These are phyloP conservation scores for Microcebus tavaratra DNA, from an alignment of 2,113 vertebrate species.

Conservation along the genomic window DNA sequence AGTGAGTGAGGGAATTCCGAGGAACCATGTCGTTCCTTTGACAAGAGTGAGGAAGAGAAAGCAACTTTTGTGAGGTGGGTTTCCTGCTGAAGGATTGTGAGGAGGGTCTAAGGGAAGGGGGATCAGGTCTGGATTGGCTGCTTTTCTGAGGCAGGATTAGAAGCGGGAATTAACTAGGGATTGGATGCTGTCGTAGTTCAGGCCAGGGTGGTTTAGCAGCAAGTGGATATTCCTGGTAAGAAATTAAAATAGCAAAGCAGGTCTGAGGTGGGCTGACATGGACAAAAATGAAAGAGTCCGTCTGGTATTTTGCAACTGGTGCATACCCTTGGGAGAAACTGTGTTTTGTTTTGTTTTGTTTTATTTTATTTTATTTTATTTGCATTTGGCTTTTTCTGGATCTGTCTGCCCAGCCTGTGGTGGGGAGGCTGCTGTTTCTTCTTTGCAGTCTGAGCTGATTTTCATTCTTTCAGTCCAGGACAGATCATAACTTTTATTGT, in stretches of 20 bases:
- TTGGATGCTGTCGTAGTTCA: background rate
- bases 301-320: background rate
- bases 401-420: background rate
- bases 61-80: background rate
- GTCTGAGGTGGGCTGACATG: background rate
- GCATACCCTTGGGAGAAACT: background rate
- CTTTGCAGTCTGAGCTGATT: background rate
- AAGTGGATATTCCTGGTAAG: background rate
- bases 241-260: background rate
- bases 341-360: background rate
- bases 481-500: background rate
- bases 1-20: background rate
- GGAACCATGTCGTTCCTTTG: background rate
- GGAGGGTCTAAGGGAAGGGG: background rate
- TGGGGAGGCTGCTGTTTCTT: background rate
- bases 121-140: background rate
- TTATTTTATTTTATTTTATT: background rate
- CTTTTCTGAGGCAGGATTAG: background rate
- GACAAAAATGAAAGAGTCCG: background rate
- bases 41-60: background rate
- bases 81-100: background rate
- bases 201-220: background rate
- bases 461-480: background rate
- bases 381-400: background rate
- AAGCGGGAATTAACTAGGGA: background rate